Conservation (phyloP, 2,888 invertebrate genomes). For the Lasioglossum vierecki region DNA sequence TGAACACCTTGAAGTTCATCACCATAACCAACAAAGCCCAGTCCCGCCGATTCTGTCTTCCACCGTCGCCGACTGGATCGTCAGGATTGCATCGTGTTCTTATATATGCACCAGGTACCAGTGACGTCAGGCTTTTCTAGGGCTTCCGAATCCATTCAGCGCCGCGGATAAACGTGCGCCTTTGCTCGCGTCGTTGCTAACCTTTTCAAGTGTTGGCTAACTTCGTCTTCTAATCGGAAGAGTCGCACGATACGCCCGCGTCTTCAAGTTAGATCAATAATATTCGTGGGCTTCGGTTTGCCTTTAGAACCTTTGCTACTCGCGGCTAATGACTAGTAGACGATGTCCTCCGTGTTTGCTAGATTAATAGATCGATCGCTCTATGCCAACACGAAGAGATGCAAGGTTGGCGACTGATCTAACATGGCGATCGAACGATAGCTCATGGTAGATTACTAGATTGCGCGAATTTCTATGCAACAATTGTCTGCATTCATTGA, state of each 20-base stretch:
- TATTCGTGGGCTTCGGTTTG: slow-evolving; percentile 40
- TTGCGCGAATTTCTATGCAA: background rate
- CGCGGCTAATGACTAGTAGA: background rate
- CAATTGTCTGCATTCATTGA: background rate
- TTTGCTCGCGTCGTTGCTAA: slow-evolving; percentile 35
- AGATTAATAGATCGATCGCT: background rate
- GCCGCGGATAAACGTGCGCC: slow-evolving; percentile 65
- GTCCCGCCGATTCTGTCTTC: slow-evolving; percentile 12
- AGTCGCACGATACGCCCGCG: background rate
- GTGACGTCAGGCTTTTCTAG: slow-evolving; percentile 66
- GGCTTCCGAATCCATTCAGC: slow-evolving; percentile 80
- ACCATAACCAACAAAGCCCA: slow-evolving; percentile 88
- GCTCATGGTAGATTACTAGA: background rate
- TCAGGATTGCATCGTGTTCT: slow-evolving; percentile 48
- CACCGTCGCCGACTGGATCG: slow-evolving; percentile 46
- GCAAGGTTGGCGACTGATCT: background rate
- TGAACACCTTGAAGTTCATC: slow-evolving; percentile 95
- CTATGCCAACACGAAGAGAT: background rate
- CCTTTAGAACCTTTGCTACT: background rate
- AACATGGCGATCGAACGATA: background rate
- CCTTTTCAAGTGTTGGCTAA: slow-evolving; percentile 38
- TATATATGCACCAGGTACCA: slow-evolving; percentile 72
- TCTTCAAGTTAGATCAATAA: background rate
- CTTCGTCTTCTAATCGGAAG: slow-evolving; percentile 1
- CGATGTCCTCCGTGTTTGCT: background rate